Conservation (phyloP, 2,113 vertebrate species). For the Microcebus lehilahytsara region DNA sequence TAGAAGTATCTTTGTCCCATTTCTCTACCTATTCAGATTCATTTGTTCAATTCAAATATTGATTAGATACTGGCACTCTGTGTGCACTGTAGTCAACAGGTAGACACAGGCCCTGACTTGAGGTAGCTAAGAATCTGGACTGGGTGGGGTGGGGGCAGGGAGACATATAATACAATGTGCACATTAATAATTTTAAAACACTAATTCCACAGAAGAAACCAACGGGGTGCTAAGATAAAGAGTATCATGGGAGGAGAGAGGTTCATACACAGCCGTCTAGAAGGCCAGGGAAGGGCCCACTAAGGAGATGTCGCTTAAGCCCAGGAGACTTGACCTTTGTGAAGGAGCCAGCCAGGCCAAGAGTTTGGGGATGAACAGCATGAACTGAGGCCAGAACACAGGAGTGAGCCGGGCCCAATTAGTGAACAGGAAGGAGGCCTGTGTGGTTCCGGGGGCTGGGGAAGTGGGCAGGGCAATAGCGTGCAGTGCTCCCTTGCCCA, state of each 20-base stretch:
- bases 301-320: not conserved
- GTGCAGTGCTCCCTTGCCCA: not conserved
- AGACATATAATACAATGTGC: not conserved
- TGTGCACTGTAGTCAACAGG: fast-evolving
- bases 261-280: not conserved
- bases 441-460: too few relatives aligned
- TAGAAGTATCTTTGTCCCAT: fast-evolving
- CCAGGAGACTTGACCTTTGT: not conserved
- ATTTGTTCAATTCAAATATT: not conserved
- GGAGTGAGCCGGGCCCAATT: not conserved
- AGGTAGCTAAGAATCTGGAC: not conserved
- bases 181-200: not conserved
- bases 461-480: fast-evolving
- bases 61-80: not conserved
- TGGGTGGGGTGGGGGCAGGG: not conserved
- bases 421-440: not conserved
- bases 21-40: not conserved
- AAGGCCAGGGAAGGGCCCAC: too few relatives aligned
- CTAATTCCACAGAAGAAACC: not conserved
- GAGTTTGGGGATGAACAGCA: not conserved
- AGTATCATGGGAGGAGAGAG: too few relatives aligned
- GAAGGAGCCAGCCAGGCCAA: not conserved
- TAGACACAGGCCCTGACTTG: not conserved
- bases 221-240: not conserved
- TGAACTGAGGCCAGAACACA: not conserved